Percentiles rank a stretch among this genome's conserved stretches.
phyloP scores from a whole-genome alignment of 2,797 vertebrate species.

The Mormyrops boulengeri region DNA sequence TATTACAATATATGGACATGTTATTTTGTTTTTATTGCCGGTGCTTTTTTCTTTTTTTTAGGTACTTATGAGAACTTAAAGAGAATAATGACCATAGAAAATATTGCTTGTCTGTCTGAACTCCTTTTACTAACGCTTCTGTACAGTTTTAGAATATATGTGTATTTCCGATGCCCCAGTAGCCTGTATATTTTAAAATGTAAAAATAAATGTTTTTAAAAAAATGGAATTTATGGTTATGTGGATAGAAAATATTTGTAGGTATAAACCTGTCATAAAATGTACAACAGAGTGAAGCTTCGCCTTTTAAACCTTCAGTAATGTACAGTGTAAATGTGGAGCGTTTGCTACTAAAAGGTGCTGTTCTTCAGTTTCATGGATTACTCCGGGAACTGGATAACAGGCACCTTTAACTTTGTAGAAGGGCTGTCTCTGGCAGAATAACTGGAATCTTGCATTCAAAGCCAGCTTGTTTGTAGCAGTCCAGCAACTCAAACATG shows the following conservation, averaged over 20 bases:
- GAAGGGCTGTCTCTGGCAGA: background rate
- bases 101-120: background rate
- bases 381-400: background rate
- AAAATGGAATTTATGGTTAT: slow-evolving; percentile 58
- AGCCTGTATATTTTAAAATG: slow-evolving; percentile 48
- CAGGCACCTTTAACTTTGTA: background rate
- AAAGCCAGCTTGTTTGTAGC: background rate
- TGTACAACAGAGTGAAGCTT: slow-evolving; percentile 35
- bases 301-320: slow-evolving; percentile 2
- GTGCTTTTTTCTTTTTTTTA: background rate
- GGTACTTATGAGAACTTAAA: background rate
- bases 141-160: slow-evolving; percentile 28
- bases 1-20: background rate
- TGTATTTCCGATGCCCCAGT: slow-evolving; percentile 39
- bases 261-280: slow-evolving; percentile 30
- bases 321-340: background rate
- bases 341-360: background rate
- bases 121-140: background rate
- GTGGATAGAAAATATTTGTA: slow-evolving; percentile 56
- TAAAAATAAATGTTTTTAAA: slow-evolving; percentile 69
- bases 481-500: slow-evolving; percentile 39
- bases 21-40: background rate
- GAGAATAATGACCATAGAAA: slow-evolving; percentile 1
- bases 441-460: slow-evolving; percentile 10
- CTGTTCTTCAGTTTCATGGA: background rate